Evolutionary conservation across 2,888 invertebrate genomes (phyloP), one percentile per base, ranked within the genome.

Genomic region (Spodoptera picta): DNA sequence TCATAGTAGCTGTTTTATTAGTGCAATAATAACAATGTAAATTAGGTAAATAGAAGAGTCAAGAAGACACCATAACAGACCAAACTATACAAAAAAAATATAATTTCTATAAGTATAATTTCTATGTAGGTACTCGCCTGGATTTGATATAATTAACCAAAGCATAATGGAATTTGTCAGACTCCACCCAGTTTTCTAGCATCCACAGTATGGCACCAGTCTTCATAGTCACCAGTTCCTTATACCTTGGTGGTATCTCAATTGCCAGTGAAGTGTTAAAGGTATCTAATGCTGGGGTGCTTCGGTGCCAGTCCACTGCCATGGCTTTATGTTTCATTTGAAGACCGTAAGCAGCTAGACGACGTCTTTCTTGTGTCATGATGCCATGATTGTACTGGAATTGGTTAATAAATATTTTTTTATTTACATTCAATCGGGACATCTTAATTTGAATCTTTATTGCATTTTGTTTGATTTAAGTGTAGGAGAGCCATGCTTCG

Each of bases 191-290:
- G 59, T 93, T 92, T 65, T 94, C 93, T 10, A 94, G 75, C 94
- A 94, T 94, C 93, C 94, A 93, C 44, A 94, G 59, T 14, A 94
- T 83, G 0, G 94, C 89, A 0, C 92, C 93, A 1, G 94, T 94
- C 73, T 94, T 94, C 90, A 90, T 89, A 0, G 88, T 86, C 46
- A 94, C 90, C 69, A 94, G 71, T 9, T 89, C 84, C 42, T 86
- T 89, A 66, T 92, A 89, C 48, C 89, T 83, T 1, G 80, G 43
- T 0, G 92, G 91, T 66, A 94, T 91, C 27, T 93, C 88, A 10
- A 91, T 84, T 0, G 89, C 90, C 12, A 93, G 64, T 0, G 90
- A 87, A 19, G 83, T 79, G 66, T 92, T 90, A 70, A 93, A 93
- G 41, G 82, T 82, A 12, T 79, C 81, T 19, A 93, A 74, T 0